A percentile compares a stretch with the other conserved stretches of the same genome.
phyloP scores from a whole-genome alignment of 2,888 invertebrate species.

The Lymantria monacha region DNA sequence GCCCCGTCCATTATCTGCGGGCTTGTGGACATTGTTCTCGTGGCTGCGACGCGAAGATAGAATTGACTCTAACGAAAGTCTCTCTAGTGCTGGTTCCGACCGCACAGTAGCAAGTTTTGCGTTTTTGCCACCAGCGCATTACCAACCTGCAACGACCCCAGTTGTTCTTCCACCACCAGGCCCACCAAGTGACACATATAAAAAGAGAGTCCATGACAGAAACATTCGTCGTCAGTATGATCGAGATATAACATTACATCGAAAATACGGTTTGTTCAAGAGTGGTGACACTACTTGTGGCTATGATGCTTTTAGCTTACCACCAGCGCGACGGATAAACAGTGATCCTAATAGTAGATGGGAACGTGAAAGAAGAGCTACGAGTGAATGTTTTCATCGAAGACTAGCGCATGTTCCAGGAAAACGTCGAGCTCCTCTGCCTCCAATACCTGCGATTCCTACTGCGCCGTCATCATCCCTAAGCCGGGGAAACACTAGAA shows the following conservation, averaged over 20 bases:
- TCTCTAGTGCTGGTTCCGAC: conserved; percentile 87
- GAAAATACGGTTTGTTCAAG: conserved; percentile 83
- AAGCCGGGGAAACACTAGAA: conserved; percentile 48
- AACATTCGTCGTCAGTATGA: conserved; percentile 82
- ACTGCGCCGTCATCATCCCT: conserved; percentile 55
- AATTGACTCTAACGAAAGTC: conserved; percentile 71
- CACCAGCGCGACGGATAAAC: conserved; percentile 42
- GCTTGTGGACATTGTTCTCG: conserved; percentile 84
- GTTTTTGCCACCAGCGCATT: conserved; percentile 82
- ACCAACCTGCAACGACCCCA: conserved; percentile 61
- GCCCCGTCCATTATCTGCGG: conserved; percentile 71
- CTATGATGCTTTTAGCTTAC: conserved; percentile 69
- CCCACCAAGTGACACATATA: conserved; percentile 85
- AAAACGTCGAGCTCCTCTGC: conserved; percentile 88
- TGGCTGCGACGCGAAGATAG: conserved; percentile 86
- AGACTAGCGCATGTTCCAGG: conserved; percentile 88
- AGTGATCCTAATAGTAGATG: conserved; percentile 33
- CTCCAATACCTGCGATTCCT: conserved; percentile 73
- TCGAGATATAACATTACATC: conserved; percentile 83
- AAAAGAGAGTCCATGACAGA: conserved; percentile 82
- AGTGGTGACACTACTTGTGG: conserved; percentile 47
- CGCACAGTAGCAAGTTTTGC: conserved; percentile 88
- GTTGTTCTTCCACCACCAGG: conserved; percentile 72
- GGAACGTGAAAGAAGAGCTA: conserved; percentile 77
- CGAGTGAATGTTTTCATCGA: conserved; percentile 84